phyloP scores from a whole-genome alignment of 1,140 invertebrate genomes.

The Lordiphosa collinella region DNA sequence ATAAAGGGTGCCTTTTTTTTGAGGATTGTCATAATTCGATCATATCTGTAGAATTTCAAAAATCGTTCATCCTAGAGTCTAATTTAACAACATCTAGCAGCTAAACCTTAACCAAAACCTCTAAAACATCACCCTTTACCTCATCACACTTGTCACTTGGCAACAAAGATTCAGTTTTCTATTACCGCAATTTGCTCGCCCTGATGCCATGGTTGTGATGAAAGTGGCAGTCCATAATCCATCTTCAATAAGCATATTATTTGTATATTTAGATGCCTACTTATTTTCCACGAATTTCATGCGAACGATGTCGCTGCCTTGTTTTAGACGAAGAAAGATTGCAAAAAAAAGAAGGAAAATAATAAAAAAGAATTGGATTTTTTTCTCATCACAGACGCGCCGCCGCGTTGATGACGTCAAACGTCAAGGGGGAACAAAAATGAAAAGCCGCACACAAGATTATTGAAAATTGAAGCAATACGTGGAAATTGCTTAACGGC shows the following conservation, averaged over 20 bases:
- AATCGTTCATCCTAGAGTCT: too few species aligned
- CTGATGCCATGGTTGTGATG: conserved; percentile 47
- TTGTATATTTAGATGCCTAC: conserved; percentile 11
- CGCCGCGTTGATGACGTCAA: conserved; percentile 60
- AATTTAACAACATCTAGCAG: too few species aligned
- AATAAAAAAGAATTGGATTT: conserved; percentile 40
- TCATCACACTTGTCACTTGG: not conserved
- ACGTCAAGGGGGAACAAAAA: conserved; percentile 12
- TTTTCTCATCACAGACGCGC: conserved; percentile 4
- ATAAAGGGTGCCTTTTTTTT: too few species aligned
- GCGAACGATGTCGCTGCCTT: conserved; percentile 54
- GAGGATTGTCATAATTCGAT: too few species aligned
- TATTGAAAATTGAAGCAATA: conserved; percentile 66
- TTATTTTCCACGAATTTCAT: conserved; percentile 47
- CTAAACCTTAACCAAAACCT: too few species aligned
- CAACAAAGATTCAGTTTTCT: conserved; percentile 22
- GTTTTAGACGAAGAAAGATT: conserved; percentile 49
- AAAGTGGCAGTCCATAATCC: conserved; percentile 32
- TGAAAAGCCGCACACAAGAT: conserved; percentile 48
- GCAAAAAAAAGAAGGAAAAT: not conserved
- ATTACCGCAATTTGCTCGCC: not conserved
- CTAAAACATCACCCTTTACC: too few species aligned
- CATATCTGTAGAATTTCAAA: too few species aligned
- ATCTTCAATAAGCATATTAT: conserved; percentile 20
- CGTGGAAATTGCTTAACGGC: conserved; percentile 58